A percentile compares a stretch with the other conserved stretches of the same genome.
phyloP scores from a whole-genome alignment of 2,888 invertebrate genomes.

The Seladonia tumulorum region DNA sequence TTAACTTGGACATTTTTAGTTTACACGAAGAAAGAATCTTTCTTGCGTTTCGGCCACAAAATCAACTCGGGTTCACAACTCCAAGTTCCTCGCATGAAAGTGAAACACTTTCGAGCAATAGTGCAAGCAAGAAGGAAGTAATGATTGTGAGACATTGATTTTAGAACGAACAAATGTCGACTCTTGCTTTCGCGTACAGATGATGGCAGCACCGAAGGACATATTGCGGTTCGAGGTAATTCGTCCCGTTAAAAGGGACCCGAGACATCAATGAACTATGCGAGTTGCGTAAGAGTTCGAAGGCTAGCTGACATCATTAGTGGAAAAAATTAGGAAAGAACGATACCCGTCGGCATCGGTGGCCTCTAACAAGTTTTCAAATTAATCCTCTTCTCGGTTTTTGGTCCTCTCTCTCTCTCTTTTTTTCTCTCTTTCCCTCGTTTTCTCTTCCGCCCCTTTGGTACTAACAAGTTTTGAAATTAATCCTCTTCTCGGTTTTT shows the following conservation, averaged over 20 bases:
- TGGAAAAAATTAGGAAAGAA: slow-evolving; percentile 12
- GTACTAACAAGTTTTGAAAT: slow-evolving; percentile 17
- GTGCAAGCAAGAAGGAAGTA: not conserved
- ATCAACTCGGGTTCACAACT: no score
- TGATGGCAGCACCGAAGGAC: not conserved
- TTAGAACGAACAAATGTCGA: not conserved
- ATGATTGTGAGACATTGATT: not conserved
- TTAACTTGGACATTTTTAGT: no score
- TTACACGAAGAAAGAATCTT: no score
- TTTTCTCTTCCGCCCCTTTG: slow-evolving; percentile 4
- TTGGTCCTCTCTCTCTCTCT: not conserved
- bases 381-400: slow-evolving; percentile 41
- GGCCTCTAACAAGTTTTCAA: slow-evolving; percentile 58
- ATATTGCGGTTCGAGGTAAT: slow-evolving; percentile 2
- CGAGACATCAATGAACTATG: slow-evolving; percentile 47
- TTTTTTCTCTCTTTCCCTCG: not conserved
- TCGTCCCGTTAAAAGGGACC: slow-evolving; percentile 16
- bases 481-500: not conserved
- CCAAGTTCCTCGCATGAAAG: not conserved
- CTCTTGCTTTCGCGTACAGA: not conserved
- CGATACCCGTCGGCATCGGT: slow-evolving; percentile 46
- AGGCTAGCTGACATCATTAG: slow-evolving; percentile 34
- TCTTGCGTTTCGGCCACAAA: no score
- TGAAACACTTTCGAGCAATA: not conserved
- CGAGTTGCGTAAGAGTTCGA: slow-evolving; percentile 35